Evolutionary conservation across 2,113 vertebrate genomes (phyloP).

Genomic region (Salvelinus namaycush): DNA sequence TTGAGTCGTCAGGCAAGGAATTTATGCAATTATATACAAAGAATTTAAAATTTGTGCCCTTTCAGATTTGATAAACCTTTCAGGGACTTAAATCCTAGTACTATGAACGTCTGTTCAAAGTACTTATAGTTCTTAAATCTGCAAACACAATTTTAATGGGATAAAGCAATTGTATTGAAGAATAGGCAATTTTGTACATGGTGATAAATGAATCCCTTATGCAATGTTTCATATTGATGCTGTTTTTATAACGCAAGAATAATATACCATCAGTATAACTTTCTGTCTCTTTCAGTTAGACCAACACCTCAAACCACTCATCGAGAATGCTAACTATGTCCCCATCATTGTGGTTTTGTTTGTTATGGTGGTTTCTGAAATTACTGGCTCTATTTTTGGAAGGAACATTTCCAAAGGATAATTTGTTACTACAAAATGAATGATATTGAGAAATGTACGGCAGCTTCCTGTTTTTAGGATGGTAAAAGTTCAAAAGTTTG

Average conservation of each 20-base stretch:
- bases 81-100: background rate
- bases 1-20: constrained; percentile 23
- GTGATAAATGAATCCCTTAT: no score
- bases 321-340: background rate
- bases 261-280: background rate
- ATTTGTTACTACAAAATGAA: background rate
- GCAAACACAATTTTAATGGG: background rate
- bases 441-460: no score
- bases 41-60: background rate
- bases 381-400: background rate
- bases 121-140: background rate
- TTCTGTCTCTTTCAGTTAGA: background rate
- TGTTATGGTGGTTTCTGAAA: background rate
- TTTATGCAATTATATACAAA: constrained; percentile 4
- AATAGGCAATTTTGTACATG: no score
- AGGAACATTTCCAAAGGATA: background rate
- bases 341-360: background rate
- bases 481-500: no score
- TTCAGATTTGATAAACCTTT: background rate
- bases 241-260: background rate
- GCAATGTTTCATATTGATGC: background rate
- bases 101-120: background rate
- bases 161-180: background rate
- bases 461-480: no score
- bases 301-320: background rate